A percentile compares a stretch with the other conserved stretches of the same genome.
phyloP scores from a whole-genome alignment of 37 sponge, comb jelly and placozoan species.

The Diacarnus erythraeanus region DNA sequence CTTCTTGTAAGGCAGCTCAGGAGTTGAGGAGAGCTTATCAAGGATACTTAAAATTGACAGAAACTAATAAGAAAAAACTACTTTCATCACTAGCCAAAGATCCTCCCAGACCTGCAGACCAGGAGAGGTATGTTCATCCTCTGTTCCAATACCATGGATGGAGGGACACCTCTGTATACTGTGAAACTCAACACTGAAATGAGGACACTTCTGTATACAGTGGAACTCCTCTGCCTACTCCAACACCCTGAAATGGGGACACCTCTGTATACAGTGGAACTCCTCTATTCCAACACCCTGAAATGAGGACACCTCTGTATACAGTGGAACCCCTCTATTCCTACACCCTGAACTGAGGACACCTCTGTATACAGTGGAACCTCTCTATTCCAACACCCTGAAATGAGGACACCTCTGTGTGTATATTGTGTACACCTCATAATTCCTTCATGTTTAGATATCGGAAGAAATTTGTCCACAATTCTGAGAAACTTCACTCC shows the following conservation, averaged over 20 bases:
- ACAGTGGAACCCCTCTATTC: background rate
- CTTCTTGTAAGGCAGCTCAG: slow-evolving; percentile 36
- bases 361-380: background rate
- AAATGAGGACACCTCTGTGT: background rate
- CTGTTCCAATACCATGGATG: too few species aligned
- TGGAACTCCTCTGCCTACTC: background rate
- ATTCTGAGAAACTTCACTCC: slow-evolving; percentile 53
- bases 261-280: background rate
- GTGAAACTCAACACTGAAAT: too few species aligned
- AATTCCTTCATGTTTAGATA: slow-evolving; percentile 13
- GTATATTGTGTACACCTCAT: background rate
- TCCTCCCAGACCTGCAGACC: slow-evolving; percentile 20
- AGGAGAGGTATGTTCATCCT: slow-evolving; percentile 62
- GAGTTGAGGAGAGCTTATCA: slow-evolving; percentile 36
- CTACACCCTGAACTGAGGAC: too few species aligned
- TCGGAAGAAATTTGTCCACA: slow-evolving; percentile 49
- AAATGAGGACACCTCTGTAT: background rate
- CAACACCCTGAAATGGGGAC: background rate
- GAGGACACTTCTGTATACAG: too few species aligned
- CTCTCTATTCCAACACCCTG: background rate
- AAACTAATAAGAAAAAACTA: slow-evolving; percentile 38
- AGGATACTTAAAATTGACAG: slow-evolving; percentile 23
- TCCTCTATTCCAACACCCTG: background rate
- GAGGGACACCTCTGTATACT: too few species aligned
- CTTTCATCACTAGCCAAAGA: slow-evolving; percentile 11